phyloP scores from a whole-genome alignment of 2,888 invertebrate species.

The Odontomyia ornata region DNA sequence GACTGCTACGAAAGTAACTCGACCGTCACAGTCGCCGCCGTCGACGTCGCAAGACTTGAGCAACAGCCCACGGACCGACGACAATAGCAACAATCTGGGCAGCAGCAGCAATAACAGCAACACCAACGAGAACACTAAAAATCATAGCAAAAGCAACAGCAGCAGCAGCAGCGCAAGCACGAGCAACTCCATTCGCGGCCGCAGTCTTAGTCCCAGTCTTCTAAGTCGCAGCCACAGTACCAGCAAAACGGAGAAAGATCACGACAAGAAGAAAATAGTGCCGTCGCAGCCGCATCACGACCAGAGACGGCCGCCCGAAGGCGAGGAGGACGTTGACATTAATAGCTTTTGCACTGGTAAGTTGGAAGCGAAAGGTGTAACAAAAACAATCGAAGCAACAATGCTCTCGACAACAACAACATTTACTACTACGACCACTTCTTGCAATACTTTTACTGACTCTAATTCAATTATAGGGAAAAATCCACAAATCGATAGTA shows the following conservation, averaged over 20 bases:
- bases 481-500: constrained; percentile 16
- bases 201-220: constrained; percentile 36
- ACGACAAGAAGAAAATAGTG: constrained; percentile 38
- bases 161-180: constrained; percentile 25
- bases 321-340: constrained; percentile 49
- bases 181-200: constrained; percentile 5
- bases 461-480: constrained; percentile 48
- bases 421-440: not conserved
- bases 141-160: constrained; percentile 46
- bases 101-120: constrained; percentile 52
- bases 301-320: not conserved
- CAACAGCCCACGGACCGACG: constrained; percentile 18
- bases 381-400: not conserved
- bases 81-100: constrained; percentile 9
- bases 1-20: constrained; percentile 1
- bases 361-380: constrained; percentile 25
- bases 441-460: not conserved
- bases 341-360: constrained; percentile 44
- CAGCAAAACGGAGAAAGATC: constrained; percentile 24
- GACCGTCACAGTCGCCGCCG: constrained; percentile 4
- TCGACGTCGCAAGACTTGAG: constrained; percentile 1
- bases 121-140: constrained; percentile 48
- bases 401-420: constrained; percentile 3
- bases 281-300: constrained; percentile 16
- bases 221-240: constrained; percentile 29